These are phyloP conservation scores for Meandrina meandrites DNA, from an alignment of 92 coral and sea anemone species.

Conservation along the genomic window DNA sequence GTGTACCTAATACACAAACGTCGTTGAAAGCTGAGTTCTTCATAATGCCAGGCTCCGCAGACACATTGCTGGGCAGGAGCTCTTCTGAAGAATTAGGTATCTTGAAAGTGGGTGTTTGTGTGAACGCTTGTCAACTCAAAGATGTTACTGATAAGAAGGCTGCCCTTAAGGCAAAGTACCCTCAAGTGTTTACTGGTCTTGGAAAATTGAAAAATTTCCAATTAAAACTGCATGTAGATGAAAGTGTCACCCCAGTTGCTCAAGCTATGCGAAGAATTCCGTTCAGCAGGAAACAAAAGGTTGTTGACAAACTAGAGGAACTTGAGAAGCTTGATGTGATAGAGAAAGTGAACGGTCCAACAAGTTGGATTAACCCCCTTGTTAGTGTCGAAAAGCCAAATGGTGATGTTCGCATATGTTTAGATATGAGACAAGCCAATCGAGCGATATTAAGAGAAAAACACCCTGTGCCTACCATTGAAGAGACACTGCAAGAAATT, in stretches of 20 bases:
- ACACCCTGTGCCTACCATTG: constrained; percentile 70
- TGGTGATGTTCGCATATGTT: constrained; percentile 64
- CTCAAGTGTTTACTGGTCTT: constrained; percentile 47
- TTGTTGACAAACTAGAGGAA: constrained; percentile 51
- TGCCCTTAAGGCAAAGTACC: constrained; percentile 47
- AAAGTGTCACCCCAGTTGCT: constrained; percentile 44
- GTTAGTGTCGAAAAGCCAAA: constrained; percentile 61
- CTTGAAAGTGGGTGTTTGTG: constrained; percentile 35
- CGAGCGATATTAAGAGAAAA: constrained; percentile 62
- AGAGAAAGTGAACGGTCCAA: constrained; percentile 48
- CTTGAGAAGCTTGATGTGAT: constrained; percentile 58
- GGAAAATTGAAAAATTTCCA: constrained; percentile 41
- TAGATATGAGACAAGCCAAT: constrained; percentile 77
- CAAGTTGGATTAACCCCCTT: constrained; percentile 65
- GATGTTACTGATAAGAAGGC: constrained; percentile 42
- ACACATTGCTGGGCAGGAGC: constrained; percentile 37
- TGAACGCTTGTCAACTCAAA: constrained; percentile 1
- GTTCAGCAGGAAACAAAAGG: constrained; percentile 46
- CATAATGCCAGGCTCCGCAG: constrained; percentile 32
- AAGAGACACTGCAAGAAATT: constrained; percentile 62
- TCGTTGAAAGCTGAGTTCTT: constrained; percentile 30
- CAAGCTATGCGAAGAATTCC: constrained; percentile 52
- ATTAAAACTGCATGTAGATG: constrained; percentile 38
- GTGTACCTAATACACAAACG: constrained; percentile 23
- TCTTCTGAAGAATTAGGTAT: constrained; percentile 35